Percentiles rank a stretch among this genome's conserved stretches.
These are phyloP conservation scores for Synanthedon formicaeformis DNA, from an alignment of 2,888 invertebrate genomes.

Conservation along the genomic window DNA sequence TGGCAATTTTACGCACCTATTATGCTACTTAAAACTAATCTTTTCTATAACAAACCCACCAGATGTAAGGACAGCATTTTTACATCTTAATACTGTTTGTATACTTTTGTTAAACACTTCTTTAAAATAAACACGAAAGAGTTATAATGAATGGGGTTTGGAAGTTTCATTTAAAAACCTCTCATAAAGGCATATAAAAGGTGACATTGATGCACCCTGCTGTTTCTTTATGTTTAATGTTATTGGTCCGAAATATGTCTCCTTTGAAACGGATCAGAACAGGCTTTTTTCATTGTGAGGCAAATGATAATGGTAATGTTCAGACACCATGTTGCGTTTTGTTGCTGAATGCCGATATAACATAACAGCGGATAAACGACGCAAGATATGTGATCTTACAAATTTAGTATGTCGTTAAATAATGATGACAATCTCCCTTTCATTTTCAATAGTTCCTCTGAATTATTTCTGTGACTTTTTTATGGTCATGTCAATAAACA, in stretches of 20 bases:
- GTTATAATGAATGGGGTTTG: constrained; percentile 2
- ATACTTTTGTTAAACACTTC: neutral
- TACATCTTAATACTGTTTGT: neutral
- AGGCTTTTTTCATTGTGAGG: constrained; percentile 53
- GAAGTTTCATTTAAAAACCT: constrained; percentile 27
- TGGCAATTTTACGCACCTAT: no score
- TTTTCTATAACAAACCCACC: no score
- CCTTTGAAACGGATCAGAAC: constrained; percentile 46
- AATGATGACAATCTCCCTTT: no score
- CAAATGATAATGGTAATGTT: constrained; percentile 63
- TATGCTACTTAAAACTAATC: no score
- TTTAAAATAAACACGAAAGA: constrained; percentile 5
- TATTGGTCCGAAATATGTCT: constrained; percentile 55
- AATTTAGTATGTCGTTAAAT: no score
- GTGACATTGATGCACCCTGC: constrained; percentile 61
- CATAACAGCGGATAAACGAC: no score
- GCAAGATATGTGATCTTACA: no score
- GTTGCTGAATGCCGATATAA: constrained; percentile 14
- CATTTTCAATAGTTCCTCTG: no score
- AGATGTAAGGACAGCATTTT: no score
- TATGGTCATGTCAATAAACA: no score
- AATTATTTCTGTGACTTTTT: no score
- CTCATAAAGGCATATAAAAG: constrained; percentile 41
- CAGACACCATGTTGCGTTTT: constrained; percentile 58
- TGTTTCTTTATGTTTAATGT: constrained; percentile 62